Base-by-base conservation (phyloP, 1,140 invertebrate species). In the Cydia pomonella region DNA sequence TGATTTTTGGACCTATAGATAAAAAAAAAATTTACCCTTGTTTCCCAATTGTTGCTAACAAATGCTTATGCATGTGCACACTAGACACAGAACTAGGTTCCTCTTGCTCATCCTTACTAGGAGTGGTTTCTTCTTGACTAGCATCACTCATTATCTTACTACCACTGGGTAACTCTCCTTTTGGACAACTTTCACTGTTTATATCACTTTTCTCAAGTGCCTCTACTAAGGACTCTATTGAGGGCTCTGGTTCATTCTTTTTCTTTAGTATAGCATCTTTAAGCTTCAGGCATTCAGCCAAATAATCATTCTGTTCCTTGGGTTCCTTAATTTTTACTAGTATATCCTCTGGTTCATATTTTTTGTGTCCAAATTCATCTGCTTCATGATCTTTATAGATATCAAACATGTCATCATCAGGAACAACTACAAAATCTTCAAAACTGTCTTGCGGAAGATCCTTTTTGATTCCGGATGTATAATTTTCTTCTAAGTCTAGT, bases 341-440 rank as follows among this genome's bases (percentile, higher is more conserved):
- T 62, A 92, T 82, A 66, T 88, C 82, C 79, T 87, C 81, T n/a
- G 89, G 86, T 79, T 86, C 66, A 82, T 87, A 92, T 72, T 92
- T 93, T 72, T 88, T 92, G 63, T 92, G 91, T 16, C 92, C 92
- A 89, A 93, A 93, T 25, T 92, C 90, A 77, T 93, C 84, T 38
- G 81, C 80, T 69, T 87, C 87, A 83, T 90, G 85, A 75, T 93
- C 91, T 81, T 85, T 91, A 53, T 93, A 93, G 16, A 92, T 90
- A 78, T 93, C 92, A 86, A 93, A 93, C 73, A 84, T 84, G 69
- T 92, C 90, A 79, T 92, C 90, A 74, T 93, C 91, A 62, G 81
- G 77, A 3, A 87, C 83, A 25, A 86, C 66, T 71, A 25, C 23
- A 6, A 83, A 73, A 25, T 89, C 84, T 80, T 89, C 86, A 79